Conservation (phyloP, 1,140 invertebrate genomes). For the Diorhabda sublineata region DNA sequence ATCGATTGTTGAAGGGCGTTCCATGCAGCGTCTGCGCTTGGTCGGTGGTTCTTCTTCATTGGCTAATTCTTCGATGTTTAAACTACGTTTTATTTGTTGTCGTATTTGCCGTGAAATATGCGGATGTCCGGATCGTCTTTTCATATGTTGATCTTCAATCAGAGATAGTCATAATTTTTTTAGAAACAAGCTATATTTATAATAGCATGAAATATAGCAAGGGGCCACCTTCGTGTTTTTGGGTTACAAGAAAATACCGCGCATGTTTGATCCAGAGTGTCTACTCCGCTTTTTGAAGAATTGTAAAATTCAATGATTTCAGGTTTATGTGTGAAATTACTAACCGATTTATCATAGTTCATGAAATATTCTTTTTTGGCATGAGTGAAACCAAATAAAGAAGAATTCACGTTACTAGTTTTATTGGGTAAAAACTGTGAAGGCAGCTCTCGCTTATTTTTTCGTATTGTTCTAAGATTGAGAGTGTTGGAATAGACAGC, state of each 20-base stretch:
- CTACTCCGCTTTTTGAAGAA: constrained; percentile 5
- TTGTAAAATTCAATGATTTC: constrained; percentile 18
- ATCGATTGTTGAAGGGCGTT: constrained; percentile 1
- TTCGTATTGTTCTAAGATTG: constrained; percentile 11
- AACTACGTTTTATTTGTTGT: constrained; percentile 1
- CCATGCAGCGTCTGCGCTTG: constrained; percentile 8
- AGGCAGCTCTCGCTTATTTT: constrained; percentile 6
- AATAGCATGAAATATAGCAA: constrained; percentile 13
- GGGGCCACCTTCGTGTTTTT: constrained; percentile 3
- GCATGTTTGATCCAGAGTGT: constrained; percentile 9
- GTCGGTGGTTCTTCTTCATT: constrained; percentile 12
- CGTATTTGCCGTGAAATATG: background rate
- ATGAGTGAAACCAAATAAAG: constrained; percentile 13
- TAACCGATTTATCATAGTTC: constrained; percentile 5
- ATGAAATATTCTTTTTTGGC: constrained; percentile 15
- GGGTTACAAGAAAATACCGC: constrained; percentile 1
- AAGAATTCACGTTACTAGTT: constrained; percentile 6
- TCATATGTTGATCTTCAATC: background rate
- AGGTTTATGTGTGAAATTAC: constrained; percentile 6
- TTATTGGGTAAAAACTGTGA: constrained; percentile 10
- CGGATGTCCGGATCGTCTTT: background rate
- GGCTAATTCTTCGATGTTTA: constrained; percentile 9
- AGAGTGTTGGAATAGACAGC: constrained; percentile 18
- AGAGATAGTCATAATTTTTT: background rate
- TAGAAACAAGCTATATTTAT: constrained; percentile 1